A percentile compares a stretch with the other conserved stretches of the same genome.
Evolutionary conservation across 2,888 invertebrate species (phyloP).

Genomic region (Heliconius cydno): DNA sequence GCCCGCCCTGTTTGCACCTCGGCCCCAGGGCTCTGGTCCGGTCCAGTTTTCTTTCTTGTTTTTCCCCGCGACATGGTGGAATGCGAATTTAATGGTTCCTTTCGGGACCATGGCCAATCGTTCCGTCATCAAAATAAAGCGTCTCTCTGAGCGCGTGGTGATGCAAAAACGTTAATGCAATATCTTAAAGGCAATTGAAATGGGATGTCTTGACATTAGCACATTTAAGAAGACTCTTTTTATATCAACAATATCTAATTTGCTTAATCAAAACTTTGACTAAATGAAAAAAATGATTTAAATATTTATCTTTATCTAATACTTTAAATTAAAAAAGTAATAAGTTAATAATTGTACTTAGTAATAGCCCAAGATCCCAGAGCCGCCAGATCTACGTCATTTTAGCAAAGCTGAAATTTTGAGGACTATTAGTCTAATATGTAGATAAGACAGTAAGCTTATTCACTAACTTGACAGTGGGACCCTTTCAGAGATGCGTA

Average conservation of each 20-base stretch:
- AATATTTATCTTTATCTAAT: too few relatives aligned
- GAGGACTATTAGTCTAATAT: too few relatives aligned
- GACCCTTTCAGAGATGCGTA: too few relatives aligned
- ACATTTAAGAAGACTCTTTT: conserved; percentile 32
- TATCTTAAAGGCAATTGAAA: conserved; percentile 46
- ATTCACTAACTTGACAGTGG: too few relatives aligned
- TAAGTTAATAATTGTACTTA: too few relatives aligned
- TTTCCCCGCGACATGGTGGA: conserved; percentile 61
- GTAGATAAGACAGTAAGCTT: too few relatives aligned
- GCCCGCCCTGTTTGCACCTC: conserved; percentile 80
- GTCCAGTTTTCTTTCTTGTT: conserved; percentile 64
- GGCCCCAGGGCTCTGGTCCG: conserved; percentile 48
- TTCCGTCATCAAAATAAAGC: conserved; percentile 74
- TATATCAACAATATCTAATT: conserved; percentile 2
- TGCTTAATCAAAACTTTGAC: not conserved
- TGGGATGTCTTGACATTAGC: conserved; percentile 46
- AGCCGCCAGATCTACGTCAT: too few relatives aligned
- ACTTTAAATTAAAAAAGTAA: too few relatives aligned
- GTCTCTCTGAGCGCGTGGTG: conserved; percentile 43
- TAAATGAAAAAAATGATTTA: not conserved
- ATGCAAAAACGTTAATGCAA: conserved; percentile 47
- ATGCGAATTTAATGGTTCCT: conserved; percentile 75
- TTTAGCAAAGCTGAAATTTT: too few relatives aligned
- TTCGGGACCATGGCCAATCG: conserved; percentile 74
- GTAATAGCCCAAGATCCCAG: too few relatives aligned